Conservation (phyloP, 2,888 invertebrate species). For the Criorhina ranunculi region DNA sequence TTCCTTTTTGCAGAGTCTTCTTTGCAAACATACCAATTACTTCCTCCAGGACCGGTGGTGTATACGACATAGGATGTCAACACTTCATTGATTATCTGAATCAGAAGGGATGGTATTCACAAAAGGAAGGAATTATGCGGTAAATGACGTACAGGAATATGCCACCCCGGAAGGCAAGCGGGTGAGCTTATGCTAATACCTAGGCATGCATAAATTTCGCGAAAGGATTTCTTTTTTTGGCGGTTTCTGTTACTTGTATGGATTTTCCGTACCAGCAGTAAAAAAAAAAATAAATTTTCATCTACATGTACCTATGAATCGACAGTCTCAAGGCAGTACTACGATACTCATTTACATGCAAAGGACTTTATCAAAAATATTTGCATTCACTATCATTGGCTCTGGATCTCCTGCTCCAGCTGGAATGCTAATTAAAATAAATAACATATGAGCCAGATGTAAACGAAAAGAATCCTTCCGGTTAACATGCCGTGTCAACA, state of each 20-base stretch:
- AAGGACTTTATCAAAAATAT: conserved; percentile 40
- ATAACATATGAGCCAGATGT: conserved; percentile 65
- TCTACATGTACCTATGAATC: conserved; percentile 13
- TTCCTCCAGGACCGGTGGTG: conserved; percentile 15
- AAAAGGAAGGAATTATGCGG: conserved; percentile 44
- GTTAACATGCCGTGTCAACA: conserved; percentile 25
- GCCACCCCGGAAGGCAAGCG: background rate
- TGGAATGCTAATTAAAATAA: conserved; percentile 74
- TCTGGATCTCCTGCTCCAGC: conserved; percentile 11
- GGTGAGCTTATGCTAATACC: conserved; percentile 58
- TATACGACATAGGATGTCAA: conserved; percentile 42
- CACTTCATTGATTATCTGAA: conserved; percentile 73
- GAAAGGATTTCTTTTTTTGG: conserved; percentile 43
- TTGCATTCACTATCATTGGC: conserved; percentile 20
- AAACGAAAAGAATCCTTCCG: conserved; percentile 37
- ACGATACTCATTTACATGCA: conserved; percentile 62
- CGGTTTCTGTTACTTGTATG: conserved; percentile 15
- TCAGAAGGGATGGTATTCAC: background rate
- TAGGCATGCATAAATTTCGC: conserved; percentile 41
- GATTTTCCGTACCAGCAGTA: conserved; percentile 12
- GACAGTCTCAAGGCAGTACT: conserved; percentile 33
- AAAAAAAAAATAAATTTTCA: conserved; percentile 17
- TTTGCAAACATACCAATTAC: conserved; percentile 57
- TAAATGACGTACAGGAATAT: conserved; percentile 45
- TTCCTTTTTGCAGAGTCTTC: conserved; percentile 6